Evolutionary conservation across 2,113 vertebrate species (phyloP).

Genomic region (Collichthys lucidus): DNA sequence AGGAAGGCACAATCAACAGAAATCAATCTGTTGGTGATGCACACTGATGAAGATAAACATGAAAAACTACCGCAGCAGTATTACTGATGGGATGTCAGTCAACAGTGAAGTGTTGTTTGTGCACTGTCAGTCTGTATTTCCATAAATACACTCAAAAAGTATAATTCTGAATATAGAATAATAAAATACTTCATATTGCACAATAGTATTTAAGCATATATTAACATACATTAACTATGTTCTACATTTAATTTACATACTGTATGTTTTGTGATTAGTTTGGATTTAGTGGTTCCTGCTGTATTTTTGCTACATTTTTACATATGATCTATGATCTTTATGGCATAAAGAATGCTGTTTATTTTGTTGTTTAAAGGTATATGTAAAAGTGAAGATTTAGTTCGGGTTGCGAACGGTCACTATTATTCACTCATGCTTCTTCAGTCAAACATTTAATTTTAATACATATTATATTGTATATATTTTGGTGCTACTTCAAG

Average conservation of each 20-base stretch:
- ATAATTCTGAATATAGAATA: not conserved
- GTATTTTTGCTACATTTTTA: not conserved
- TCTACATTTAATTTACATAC: not conserved
- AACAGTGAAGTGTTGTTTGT: not conserved
- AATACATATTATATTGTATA: too few species aligned
- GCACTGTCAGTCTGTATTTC: not conserved
- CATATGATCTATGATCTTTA: not conserved
- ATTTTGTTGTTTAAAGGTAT: not conserved
- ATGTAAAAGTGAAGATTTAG: not conserved
- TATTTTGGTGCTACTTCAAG: too few species aligned
- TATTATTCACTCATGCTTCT: too few species aligned
- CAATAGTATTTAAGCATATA: too few species aligned
- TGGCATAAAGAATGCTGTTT: not conserved
- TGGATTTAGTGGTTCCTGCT: not conserved
- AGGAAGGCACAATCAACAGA: conserved; percentile 9
- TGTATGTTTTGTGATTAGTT: not conserved
- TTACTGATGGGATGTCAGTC: conserved; percentile 8
- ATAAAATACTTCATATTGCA: not conserved
- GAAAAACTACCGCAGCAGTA: not conserved
- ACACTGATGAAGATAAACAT: not conserved
- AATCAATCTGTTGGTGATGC: not conserved
- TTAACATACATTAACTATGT: not conserved
- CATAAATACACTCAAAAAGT: not conserved
- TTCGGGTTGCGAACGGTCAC: too few species aligned
- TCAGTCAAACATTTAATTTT: too few species aligned